A percentile compares a stretch with the other conserved stretches of the same genome.
phyloP scores from a whole-genome alignment of 2,113 vertebrate genomes.

The Chaenocephalus aceratus region DNA sequence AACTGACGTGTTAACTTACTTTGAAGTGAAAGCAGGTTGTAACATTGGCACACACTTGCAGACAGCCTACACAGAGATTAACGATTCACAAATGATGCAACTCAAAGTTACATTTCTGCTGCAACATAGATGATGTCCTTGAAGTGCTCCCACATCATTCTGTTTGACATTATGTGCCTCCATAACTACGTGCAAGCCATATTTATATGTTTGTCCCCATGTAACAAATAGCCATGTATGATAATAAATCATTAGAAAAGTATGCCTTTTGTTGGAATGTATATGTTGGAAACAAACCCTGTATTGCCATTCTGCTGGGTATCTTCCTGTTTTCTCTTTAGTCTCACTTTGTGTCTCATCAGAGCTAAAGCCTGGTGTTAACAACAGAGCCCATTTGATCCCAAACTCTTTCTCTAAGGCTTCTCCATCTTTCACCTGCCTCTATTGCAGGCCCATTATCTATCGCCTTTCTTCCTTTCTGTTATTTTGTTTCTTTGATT shows the following conservation, averaged over 20 bases:
- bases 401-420: constrained; percentile 56
- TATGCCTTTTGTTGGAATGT: neutral
- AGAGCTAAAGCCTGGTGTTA: constrained; percentile 57
- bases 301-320: constrained; percentile 20
- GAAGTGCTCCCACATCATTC: constrained; percentile 29
- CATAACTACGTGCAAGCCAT: constrained; percentile 38
- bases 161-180: constrained; percentile 35
- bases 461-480: constrained; percentile 1
- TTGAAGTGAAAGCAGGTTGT: neutral
- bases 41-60: constrained; percentile 19
- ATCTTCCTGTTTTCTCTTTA: constrained; percentile 42
- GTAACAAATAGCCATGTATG: constrained; percentile 24
- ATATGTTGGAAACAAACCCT: constrained; percentile 34
- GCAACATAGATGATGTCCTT: constrained; percentile 8
- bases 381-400: constrained; percentile 54
- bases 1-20: neutral
- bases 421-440: constrained; percentile 49
- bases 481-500: constrained; percentile 5
- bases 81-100: constrained; percentile 7
- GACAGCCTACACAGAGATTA: constrained; percentile 27
- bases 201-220: constrained; percentile 28
- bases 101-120: neutral
- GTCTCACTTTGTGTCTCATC: constrained; percentile 49
- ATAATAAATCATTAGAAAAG: constrained; percentile 12
- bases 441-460: constrained; percentile 33